Base-by-base conservation (phyloP, 1,140 invertebrate genomes). In the Penaeus chinensis region DNA sequence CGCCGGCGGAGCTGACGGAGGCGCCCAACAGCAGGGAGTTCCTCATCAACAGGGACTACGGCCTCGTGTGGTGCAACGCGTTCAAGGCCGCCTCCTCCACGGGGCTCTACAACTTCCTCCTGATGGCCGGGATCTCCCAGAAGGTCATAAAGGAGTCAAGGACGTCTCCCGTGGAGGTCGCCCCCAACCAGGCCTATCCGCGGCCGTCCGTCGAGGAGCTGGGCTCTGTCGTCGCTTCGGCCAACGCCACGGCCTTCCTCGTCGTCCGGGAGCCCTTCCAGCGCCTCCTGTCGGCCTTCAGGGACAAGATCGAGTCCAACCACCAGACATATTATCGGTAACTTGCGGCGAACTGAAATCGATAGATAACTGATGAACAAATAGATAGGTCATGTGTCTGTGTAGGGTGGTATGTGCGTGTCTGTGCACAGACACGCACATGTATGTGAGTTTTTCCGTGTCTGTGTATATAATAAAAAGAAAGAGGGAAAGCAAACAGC, bases 71-170 rank as follows among this genome's bases (percentile, higher is more conserved):
- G 95, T 97, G 96, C 91, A 96, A 96, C 92, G 94, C 96, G 81
- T 97, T 96, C 92, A 96, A 97, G 93, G 96, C 96, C 13, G 96
- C 96, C 2, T 96, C 96, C 60, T 96, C 96, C 2, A 96, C 96
- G 0, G 97, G 96, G 96, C 96, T 97, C 95, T 96, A 96, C 92
- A 96, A 96, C 92, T 90, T 89, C 82, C 92, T 92, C 61, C 90
- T 91, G 20, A 91, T 95, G 74, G 94, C 94, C 93, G 92, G 93
- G 0, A 90, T 92, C n/a, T 19, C 90, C 0, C 91, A 92, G 65
- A 83, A 91, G 16, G 89, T 91, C 74, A 63, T 94, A 4, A n/a
- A 27, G 13, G 47, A n/a, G 19, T 16, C 20, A 2, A 5, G 37
- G 0, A 32, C 7, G 5, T 87, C 85, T 0, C 80, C 80, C 19